A percentile compares a stretch with the other conserved stretches of the same genome.
Evolutionary conservation across 2,888 invertebrate species (phyloP).

Genomic region (Isotomurus palustris): DNA sequence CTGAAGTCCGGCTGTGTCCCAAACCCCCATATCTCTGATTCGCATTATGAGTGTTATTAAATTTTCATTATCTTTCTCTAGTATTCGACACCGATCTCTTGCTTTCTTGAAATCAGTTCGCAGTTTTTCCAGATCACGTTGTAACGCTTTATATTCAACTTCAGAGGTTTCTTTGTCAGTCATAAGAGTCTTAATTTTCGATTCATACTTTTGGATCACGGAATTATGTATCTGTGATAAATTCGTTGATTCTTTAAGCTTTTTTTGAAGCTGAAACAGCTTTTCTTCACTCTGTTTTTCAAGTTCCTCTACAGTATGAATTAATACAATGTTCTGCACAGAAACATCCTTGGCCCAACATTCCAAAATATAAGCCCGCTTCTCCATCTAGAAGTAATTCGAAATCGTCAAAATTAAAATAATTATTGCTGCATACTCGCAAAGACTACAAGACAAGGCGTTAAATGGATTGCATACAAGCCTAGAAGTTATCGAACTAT

Average conservation of each 20-base stretch:
- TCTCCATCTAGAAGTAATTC: constrained; percentile 37
- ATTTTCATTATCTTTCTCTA: constrained; percentile 43
- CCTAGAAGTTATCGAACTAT: too few relatives aligned
- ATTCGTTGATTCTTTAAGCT: constrained; percentile 53
- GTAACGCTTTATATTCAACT: constrained; percentile 19
- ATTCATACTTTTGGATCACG: constrained; percentile 43
- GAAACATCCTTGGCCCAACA: constrained; percentile 44
- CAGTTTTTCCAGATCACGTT: constrained; percentile 42
- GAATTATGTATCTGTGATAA: constrained; percentile 43
- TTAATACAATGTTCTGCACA: constrained; percentile 62
- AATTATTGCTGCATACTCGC: too few relatives aligned
- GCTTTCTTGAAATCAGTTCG: constrained; percentile 39
- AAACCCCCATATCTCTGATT: constrained; percentile 44
- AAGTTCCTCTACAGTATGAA: constrained; percentile 62
- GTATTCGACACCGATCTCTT: constrained; percentile 29
- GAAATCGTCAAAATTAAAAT: too few relatives aligned
- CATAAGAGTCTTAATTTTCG: constrained; percentile 36
- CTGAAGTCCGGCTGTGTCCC: constrained; percentile 42
- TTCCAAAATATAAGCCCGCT: constrained; percentile 38
- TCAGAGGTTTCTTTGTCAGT: constrained; percentile 25
- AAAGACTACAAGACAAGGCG: too few relatives aligned
- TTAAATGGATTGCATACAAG: too few relatives aligned
- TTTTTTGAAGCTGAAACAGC: constrained; percentile 57
- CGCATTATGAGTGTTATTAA: constrained; percentile 39
- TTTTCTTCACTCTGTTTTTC: constrained; percentile 62